Evolutionary conservation across 2,888 invertebrate genomes (phyloP), one percentile per base, ranked within the genome.

Genomic region (Maniola hyperantus): DNA sequence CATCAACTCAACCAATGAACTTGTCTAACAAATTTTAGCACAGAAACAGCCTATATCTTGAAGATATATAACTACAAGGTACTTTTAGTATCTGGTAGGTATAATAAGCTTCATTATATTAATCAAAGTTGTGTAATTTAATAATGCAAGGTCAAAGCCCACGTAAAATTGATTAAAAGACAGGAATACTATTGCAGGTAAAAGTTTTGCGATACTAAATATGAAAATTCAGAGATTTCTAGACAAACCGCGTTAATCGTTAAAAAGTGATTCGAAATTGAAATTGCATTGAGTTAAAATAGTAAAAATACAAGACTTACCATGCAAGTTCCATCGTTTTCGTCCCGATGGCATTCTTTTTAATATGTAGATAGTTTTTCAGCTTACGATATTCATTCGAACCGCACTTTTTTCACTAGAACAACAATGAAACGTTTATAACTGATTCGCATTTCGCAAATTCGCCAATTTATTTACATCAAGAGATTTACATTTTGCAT

Each of bases 241-340:
- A 48, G 10, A 18, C 8, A 8, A 18, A 18, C 15, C 10, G 7
- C 18, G 6, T 18, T 8, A 8, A 15, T 48, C 6, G 8, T 5
- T 44, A 53, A 13, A 33, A 6, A 34, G 4, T 5, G 10, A 55
- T 55, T 15, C 18, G 0, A 5, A 18, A 18, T 10, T 39, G 10
- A 36, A 15, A 8, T n/a, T 33, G n/a, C 8, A 18, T 18, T 18
- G 13, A 4, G 26, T 15, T n/a, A n/a, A n/a, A n/a, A n/a, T n/a
- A n/a, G n/a, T 34, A 48, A 8, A 15, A 46, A 18, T 34, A 18
- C 10, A 55, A 59, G 62, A 81, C 88, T 88, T 94, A 96, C 96
- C 95, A 89, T 95, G 95, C 76, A 96, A 87, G 80, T 95, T 95
- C 96, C 96, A 96, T 79, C 95, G 95, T 89, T 96, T 96, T 80